Evolutionary conservation across 2,113 vertebrate genomes (phyloP), one percentile per base, ranked within the genome.

Genomic region (Spilogale gracilis): DNA sequence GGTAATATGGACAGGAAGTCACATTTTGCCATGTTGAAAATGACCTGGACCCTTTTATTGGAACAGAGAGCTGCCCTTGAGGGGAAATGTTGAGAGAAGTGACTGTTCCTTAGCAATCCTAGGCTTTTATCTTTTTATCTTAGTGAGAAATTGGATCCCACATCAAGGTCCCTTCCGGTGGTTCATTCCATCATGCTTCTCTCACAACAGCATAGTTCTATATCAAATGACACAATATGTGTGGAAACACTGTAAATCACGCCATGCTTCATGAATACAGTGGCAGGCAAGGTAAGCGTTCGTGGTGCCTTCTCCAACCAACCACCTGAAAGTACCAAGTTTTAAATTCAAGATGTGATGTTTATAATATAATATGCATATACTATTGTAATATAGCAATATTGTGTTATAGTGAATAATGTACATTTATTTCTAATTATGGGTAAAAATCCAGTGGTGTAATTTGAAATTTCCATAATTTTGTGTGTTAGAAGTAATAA

Each of bases 51-150:
- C 18, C 9, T 9, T 2, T 2, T 50, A 25, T 9, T 9, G 20
- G 27, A 12, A 3, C 32, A 18, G 58, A 65, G 79, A 17, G 10
- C 25, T 5, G 17, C 2, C 63, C n/a, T 4, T 30, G 58, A 45
- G 17, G 2, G 6, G 16, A 38, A 43, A 89, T 14, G 16, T 54
- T 27, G 9, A 27, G 17, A 23, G n/a, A 63, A 56, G 50, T 25
- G 50, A 32, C 17, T 30, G 23, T 45, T 25, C 38, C 0, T 30
- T 43, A 2, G 52, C 69, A 30, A 21, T 1, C 2, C 32, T 0
- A 11, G 1, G 30, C 38, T 67, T 67, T 67, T 16, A 32, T 67
- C 20, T 76, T 63, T 38, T 43, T 2, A 25, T 27, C 56, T 71
- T 14, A 9, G 5, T 13, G 56, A n/a, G 12, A 43, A 45, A 21